A percentile compares a stretch with the other conserved stretches of the same genome.
Evolutionary conservation across 2,888 invertebrate species (phyloP).

Genomic region (Acanthosepion lycidas): DNA sequence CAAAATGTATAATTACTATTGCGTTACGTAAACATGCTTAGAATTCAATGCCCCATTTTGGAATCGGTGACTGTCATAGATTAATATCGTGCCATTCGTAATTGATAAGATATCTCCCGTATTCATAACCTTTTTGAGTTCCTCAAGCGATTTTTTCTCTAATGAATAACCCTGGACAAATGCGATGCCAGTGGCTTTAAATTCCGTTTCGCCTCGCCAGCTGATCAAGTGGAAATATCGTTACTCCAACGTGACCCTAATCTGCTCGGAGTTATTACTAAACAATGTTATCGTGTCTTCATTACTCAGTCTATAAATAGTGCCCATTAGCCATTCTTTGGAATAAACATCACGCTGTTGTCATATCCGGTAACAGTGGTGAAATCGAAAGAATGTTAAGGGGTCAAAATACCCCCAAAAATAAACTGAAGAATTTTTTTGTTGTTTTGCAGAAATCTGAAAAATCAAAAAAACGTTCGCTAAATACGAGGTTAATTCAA

Average conservation of each 20-base stretch:
- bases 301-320: too few species aligned
- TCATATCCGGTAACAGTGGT: too few species aligned
- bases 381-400: too few species aligned
- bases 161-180: background rate
- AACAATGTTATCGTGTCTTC: too few species aligned
- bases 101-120: background rate
- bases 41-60: background rate
- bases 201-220: background rate
- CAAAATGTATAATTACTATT: background rate
- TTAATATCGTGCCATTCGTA: background rate
- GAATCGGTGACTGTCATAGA: background rate
- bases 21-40: background rate
- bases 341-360: too few species aligned
- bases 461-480: too few species aligned
- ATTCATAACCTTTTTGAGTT: background rate
- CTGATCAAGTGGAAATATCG: background rate
- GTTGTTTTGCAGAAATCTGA: too few species aligned
- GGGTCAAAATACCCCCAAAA: too few species aligned
- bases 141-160: background rate
- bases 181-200: background rate
- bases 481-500: too few species aligned
- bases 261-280: too few species aligned
- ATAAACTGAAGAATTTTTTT: too few species aligned
- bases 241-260: background rate
- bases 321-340: too few species aligned